phyloP scores from a whole-genome alignment of 1,140 invertebrate genomes.

The Cotesia glomerata region DNA sequence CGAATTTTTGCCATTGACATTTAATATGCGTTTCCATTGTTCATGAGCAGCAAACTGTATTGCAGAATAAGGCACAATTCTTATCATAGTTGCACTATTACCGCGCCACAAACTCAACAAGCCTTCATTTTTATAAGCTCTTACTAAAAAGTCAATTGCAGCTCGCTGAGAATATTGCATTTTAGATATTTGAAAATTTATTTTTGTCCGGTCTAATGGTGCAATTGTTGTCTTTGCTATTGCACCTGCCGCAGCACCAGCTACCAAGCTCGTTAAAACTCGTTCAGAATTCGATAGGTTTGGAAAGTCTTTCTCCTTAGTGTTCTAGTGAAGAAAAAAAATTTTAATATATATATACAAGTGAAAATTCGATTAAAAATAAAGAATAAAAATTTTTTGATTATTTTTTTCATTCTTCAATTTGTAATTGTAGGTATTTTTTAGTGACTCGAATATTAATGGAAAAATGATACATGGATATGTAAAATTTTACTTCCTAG shows the following conservation, averaged over 20 bases:
- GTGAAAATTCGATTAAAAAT: too few species aligned
- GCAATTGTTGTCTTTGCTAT: constrained; percentile 96
- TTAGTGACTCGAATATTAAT: too few species aligned
- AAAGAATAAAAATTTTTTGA: too few species aligned
- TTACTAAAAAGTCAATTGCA: constrained; percentile 78
- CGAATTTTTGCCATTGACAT: constrained; percentile 73
- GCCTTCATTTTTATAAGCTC: constrained; percentile 77
- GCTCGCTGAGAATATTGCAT: constrained; percentile 79
- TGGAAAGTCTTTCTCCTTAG: constrained; percentile 25
- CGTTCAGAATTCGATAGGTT: constrained; percentile 61
- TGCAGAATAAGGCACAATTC: constrained; percentile 95
- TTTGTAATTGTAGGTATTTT: too few species aligned
- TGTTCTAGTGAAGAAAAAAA: constrained; percentile 19
- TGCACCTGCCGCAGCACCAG: constrained; percentile 90
- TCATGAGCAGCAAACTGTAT: constrained; percentile 97
- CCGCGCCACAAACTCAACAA: constrained; percentile 90
- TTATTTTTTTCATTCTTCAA: too few species aligned
- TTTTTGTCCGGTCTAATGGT: constrained; percentile 96
- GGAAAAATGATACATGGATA: too few species aligned
- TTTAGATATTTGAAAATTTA: constrained; percentile 93
- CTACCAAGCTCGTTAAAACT: constrained; percentile 74
- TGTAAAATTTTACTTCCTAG: too few species aligned
- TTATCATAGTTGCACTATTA: constrained; percentile 96
- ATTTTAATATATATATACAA: not conserved
- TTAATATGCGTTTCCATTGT: constrained; percentile 88